Conservation (phyloP, 2,888 invertebrate species). For the Metacarcinus magister region DNA sequence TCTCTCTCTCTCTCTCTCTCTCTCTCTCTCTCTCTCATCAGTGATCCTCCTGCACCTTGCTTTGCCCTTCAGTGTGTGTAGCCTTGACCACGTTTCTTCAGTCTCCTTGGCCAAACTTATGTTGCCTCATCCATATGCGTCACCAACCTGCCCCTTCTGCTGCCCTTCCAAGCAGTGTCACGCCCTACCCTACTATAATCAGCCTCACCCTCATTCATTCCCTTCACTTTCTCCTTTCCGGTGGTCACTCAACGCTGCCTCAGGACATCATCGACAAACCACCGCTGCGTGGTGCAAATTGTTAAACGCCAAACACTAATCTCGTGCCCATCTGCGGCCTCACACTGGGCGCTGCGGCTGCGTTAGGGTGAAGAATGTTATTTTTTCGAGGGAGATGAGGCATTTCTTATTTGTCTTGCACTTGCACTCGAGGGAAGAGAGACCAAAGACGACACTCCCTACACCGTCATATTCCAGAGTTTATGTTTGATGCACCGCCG, state of each 20-base stretch:
- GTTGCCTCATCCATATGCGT: not conserved
- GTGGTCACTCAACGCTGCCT: not conserved
- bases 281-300: not conserved
- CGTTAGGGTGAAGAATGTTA: not conserved
- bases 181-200: not conserved
- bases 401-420: not conserved
- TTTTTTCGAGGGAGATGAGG: not conserved
- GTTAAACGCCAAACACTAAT: not conserved
- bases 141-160: not conserved
- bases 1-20: not conserved
- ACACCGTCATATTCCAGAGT: not conserved
- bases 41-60: not conserved
- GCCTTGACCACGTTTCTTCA: slow-evolving; percentile 9
- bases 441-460: not conserved
- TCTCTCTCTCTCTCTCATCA: slow-evolving; percentile 14
- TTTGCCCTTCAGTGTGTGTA: not conserved
- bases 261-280: not conserved
- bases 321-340: not conserved
- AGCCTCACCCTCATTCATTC: not conserved
- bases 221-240: not conserved
- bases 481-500: not conserved
- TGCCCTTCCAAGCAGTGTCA: not conserved
- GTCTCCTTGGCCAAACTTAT: not conserved
- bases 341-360: not conserved
- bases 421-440: not conserved